phyloP scores from a whole-genome alignment of 2,113 vertebrate species.

The Holacanthus passer region DNA sequence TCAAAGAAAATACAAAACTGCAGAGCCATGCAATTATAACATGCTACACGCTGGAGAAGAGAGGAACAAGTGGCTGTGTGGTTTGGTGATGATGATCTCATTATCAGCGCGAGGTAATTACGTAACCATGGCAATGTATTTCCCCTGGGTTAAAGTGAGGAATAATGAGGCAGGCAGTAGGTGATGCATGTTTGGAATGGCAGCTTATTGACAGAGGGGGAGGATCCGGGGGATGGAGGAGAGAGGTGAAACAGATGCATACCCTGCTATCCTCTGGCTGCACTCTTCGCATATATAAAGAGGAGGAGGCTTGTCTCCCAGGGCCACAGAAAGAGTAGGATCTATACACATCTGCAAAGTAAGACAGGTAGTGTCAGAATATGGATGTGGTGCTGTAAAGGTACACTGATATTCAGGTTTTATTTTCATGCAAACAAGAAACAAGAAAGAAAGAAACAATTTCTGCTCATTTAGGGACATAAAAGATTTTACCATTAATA shows the following conservation, averaged over 20 bases:
- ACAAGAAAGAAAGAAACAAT: background rate
- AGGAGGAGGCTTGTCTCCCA: conserved; percentile 99
- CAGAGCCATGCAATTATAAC: conserved; percentile 26
- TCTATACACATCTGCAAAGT: conserved; percentile 98
- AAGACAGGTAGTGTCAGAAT: conserved; percentile 32
- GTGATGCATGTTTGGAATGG: conserved; percentile 57
- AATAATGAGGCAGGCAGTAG: conserved; percentile 62
- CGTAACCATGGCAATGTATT: conserved; percentile 75
- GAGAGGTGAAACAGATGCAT: conserved; percentile 52
- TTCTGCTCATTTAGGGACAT: background rate
- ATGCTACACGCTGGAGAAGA: conserved; percentile 32
- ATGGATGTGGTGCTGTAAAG: background rate
- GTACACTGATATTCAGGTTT: background rate
- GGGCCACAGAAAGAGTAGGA: conserved; percentile 94
- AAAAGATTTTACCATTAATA: background rate
- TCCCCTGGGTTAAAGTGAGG: conserved; percentile 61
- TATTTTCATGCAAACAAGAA: conserved; percentile 18
- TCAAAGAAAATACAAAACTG: background rate
- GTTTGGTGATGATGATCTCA: conserved; percentile 73
- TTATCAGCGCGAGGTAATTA: conserved; percentile 69
- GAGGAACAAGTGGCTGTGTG: conserved; percentile 59
- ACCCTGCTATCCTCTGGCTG: conserved; percentile 98
- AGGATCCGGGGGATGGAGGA: conserved; percentile 14
- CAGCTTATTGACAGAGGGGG: conserved; percentile 24
- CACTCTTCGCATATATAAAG: conserved; percentile 98